phyloP scores from a whole-genome alignment of 2,113 vertebrate species.

The Ophthalmolycus amberensis region DNA sequence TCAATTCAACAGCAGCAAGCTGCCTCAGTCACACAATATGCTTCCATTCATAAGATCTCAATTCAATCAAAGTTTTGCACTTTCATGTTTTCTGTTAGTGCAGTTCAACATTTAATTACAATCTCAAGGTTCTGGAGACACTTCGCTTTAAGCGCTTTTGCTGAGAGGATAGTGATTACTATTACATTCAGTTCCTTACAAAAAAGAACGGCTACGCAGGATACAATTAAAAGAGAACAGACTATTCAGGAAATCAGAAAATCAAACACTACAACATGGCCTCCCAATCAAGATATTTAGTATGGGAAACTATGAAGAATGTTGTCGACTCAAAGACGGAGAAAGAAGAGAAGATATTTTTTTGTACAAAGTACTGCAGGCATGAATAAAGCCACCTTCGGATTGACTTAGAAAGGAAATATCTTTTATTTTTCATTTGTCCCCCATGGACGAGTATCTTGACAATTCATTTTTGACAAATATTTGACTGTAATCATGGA shows the following conservation, averaged over 20 bases:
- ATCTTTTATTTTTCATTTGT: constrained; percentile 20
- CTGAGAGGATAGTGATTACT: constrained; percentile 45
- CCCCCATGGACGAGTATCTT: not conserved
- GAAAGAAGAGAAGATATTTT: not conserved
- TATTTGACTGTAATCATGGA: not conserved
- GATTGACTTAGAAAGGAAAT: not conserved
- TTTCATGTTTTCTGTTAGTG: constrained; percentile 52
- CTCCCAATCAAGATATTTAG: constrained; percentile 28
- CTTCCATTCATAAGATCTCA: constrained; percentile 53
- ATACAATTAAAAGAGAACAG: constrained; percentile 61
- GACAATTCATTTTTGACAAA: constrained; percentile 10
- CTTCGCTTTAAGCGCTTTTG: constrained; percentile 62
- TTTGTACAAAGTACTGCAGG: constrained; percentile 9
- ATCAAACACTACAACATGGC: constrained; percentile 61
- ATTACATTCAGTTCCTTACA: constrained; percentile 51
- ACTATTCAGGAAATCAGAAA: constrained; percentile 65
- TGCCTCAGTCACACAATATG: constrained; percentile 7
- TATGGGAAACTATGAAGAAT: constrained; percentile 35
- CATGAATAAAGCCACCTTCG: constrained; percentile 19
- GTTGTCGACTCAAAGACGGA: constrained; percentile 31
- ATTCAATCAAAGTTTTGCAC: constrained; percentile 66
- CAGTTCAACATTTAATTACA: constrained; percentile 73
- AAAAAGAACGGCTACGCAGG: constrained; percentile 45
- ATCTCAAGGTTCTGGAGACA: constrained; percentile 71
- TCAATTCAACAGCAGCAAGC: constrained; percentile 35